These are phyloP conservation scores for Edolisoma coerulescens DNA, from an alignment of 2,113 vertebrate genomes.

Conservation along the genomic window DNA sequence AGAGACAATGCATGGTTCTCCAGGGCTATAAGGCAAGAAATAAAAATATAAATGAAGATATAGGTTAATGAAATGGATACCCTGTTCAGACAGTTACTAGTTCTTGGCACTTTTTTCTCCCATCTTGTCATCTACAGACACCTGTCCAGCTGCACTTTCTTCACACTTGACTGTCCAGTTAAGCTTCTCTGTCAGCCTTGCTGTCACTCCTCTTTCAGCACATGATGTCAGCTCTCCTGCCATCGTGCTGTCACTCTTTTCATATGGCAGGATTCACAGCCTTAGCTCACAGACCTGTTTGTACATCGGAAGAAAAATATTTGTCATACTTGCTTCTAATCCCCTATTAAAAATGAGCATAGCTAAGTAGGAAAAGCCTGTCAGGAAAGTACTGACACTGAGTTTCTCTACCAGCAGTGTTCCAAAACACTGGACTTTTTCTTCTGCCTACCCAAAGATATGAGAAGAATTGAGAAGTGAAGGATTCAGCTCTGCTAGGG, in stretches of 20 bases:
- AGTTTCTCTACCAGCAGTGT: not conserved
- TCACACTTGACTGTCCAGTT: not conserved
- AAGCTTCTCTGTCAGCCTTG: slow-evolving; percentile 11
- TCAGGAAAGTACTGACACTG: not conserved
- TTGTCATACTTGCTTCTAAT: not conserved
- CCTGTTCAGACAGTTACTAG: not conserved
- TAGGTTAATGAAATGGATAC: not conserved
- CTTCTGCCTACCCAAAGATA: not conserved
- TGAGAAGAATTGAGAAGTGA: not conserved
- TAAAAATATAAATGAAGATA: not conserved
- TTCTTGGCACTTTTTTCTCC: not conserved
- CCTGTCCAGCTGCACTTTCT: not conserved
- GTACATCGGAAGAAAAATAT: not conserved
- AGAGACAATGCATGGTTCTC: not conserved
- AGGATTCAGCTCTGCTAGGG: not conserved
- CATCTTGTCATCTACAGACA: not conserved
- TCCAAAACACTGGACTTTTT: not conserved
- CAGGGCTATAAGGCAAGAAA: not conserved
- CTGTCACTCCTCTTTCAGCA: slow-evolving; percentile 4
- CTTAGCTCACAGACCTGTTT: not conserved
- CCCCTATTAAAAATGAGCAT: not conserved
- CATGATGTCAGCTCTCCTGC: not conserved
- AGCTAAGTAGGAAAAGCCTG: not conserved
- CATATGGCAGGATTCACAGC: not conserved
- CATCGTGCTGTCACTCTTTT: not conserved